Evolutionary conservation across 1,140 invertebrate species (phyloP), one percentile per base, ranked within the genome.

Genomic region (Procambarus virginalis): DNA sequence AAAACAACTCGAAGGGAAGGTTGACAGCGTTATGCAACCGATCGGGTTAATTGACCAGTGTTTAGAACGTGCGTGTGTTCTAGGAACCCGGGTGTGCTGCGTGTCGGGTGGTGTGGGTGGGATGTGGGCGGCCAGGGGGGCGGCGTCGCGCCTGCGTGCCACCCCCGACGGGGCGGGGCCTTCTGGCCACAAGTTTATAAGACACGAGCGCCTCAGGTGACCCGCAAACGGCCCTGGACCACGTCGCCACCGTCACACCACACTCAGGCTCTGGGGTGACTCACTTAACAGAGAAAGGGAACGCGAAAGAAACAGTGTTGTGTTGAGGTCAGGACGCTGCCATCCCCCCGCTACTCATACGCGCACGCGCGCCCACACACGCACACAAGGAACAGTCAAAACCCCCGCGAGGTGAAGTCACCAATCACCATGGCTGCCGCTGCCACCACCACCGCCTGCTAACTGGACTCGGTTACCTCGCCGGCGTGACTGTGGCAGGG

Each of bases 341-440:
- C 60, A 64, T 17, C n/a, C n/a, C n/a, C 22, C 68, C 20, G 1
- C 20, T 9, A 34, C n/a, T 34, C 68, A 48, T 34, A 2, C 10
- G 10, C 81, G 9, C 55, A 64, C 14, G 9, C 34, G 3, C 60
- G 45, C 45, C 0, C 60, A n/a, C 81, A 45, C 81, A 20, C 55
- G 2, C 60, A 5, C 34, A 3, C 68, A n/a, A 34, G n/a, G 10
- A 73, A 17, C 14, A 46, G 8, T 9, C 34, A 34, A 34, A 34
- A 34, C 34, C 34, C 78, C n/a, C 60, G 81, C 81, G 60, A 83
- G 81, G 81, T 83, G 81, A 83, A 68, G 81, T 83, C 81, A 55
- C 81, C 81, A 83, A 60, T 83, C 81, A 55, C 81, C 81, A 83
- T 83, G 81, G 81, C 55, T 34, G 64, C 17, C 58, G 9, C 58